A percentile compares a stretch with the other conserved stretches of the same genome.
phyloP scores from a whole-genome alignment of 2,888 invertebrate genomes.

The Leptura quadrifasciata region DNA sequence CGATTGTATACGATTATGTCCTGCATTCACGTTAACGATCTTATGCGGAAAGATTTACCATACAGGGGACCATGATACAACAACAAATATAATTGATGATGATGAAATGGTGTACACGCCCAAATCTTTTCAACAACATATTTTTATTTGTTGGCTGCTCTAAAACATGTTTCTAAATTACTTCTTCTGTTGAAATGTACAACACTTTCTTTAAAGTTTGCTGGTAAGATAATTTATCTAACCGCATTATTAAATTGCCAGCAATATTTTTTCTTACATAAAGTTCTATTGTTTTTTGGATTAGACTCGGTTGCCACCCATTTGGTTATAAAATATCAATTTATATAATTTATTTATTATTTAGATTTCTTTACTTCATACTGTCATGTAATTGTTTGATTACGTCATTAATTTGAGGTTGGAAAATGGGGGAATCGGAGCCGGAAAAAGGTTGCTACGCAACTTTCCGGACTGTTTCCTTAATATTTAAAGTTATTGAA shows the following conservation, averaged over 20 bases:
- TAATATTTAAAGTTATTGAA: too few species aligned
- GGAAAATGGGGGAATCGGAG: too few species aligned
- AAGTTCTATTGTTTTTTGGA: too few species aligned
- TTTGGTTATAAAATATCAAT: too few species aligned
- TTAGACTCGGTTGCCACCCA: too few species aligned
- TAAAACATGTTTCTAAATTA: slow-evolving; percentile 33
- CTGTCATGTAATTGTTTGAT: too few species aligned
- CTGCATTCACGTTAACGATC: slow-evolving; percentile 35
- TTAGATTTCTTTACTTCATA: too few species aligned
- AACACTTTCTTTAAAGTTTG: not conserved
- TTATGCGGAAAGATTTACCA: slow-evolving; percentile 32
- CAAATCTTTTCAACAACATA: slow-evolving; percentile 53
- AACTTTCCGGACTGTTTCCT: too few species aligned
- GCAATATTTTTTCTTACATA: not conserved
- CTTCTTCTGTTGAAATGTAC: slow-evolving; percentile 21
- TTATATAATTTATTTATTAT: too few species aligned
- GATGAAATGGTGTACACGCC: slow-evolving; percentile 54
- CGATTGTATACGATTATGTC: slow-evolving; percentile 40
- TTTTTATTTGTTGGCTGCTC: slow-evolving; percentile 51
- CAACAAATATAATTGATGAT: slow-evolving; percentile 56
- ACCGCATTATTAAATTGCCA: not conserved
- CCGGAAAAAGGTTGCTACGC: too few species aligned
- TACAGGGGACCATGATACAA: slow-evolving; percentile 26
- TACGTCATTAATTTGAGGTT: too few species aligned
- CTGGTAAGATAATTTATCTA: slow-evolving; percentile 11